Evolutionary conservation across 2,797 vertebrate species (phyloP).

Genomic region (Artibeus lituratus): DNA sequence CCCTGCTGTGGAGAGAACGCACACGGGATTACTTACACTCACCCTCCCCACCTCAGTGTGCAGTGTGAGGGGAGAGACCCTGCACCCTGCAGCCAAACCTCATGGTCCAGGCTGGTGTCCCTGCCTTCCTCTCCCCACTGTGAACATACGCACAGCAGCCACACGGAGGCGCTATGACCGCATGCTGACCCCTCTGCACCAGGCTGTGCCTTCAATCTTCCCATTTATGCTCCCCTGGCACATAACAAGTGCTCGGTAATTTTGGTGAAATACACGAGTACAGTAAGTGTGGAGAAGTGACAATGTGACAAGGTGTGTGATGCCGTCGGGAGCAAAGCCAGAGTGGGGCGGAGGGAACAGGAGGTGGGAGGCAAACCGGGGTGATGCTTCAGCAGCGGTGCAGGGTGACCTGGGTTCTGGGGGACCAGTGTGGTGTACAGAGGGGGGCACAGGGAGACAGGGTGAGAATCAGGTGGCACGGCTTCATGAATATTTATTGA

Average conservation of each 20-base stretch:
- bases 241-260: neutral
- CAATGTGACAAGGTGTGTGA: too few species aligned
- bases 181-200: neutral
- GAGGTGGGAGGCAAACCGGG: neutral
- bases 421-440: neutral
- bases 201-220: neutral
- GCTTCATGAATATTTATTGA: too few species aligned
- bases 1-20: neutral
- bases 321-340: neutral
- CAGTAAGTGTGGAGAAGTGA: neutral
- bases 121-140: neutral
- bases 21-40: rapidly evolving
- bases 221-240: neutral
- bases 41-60: neutral
- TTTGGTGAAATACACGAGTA: neutral
- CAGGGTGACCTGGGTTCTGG: neutral
- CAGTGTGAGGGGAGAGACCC: neutral
- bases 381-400: too few species aligned
- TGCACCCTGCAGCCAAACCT: neutral
- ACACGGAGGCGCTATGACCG: neutral
- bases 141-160: neutral
- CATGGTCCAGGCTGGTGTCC: neutral
- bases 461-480: neutral
- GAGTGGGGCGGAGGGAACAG: neutral
- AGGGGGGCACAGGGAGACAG: too few species aligned